Conservation (phyloP, 2,888 invertebrate genomes). For the Thera britannica region DNA sequence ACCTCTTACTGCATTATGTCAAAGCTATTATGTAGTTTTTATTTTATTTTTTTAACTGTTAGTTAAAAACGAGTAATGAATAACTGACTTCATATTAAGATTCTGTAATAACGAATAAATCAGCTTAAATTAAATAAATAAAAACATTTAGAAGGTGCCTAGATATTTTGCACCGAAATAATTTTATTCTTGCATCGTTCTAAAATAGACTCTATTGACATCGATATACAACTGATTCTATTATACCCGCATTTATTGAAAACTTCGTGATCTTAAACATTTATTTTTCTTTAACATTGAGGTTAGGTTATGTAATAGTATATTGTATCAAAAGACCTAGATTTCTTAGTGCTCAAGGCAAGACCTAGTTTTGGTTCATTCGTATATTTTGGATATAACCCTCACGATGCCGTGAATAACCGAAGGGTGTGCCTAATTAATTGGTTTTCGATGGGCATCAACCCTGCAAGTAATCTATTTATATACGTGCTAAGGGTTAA, state of each 20-base stretch:
- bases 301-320: constrained; percentile 78
- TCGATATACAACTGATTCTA: not conserved
- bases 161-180: not conserved
- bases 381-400: not conserved
- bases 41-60: not conserved
- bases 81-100: too few species aligned
- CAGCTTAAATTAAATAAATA: too few species aligned
- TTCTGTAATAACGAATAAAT: not conserved
- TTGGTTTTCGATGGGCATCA: not conserved
- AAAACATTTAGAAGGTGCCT: not conserved
- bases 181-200: not conserved
- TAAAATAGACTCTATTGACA: not conserved
- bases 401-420: not conserved
- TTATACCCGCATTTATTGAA: not conserved
- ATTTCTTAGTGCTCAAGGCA: constrained; percentile 18
- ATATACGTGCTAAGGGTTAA: too few species aligned
- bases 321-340: constrained; percentile 44
- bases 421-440: constrained; percentile 1
- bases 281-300: constrained; percentile 52
- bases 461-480: not conserved
- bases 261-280: constrained; percentile 45
- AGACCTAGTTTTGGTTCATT: not conserved
- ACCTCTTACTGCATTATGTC: constrained; percentile 73
- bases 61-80: too few species aligned
- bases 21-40: constrained; percentile 43